Conservation (phyloP, 2,888 invertebrate genomes). For the Acronicta psi region DNA sequence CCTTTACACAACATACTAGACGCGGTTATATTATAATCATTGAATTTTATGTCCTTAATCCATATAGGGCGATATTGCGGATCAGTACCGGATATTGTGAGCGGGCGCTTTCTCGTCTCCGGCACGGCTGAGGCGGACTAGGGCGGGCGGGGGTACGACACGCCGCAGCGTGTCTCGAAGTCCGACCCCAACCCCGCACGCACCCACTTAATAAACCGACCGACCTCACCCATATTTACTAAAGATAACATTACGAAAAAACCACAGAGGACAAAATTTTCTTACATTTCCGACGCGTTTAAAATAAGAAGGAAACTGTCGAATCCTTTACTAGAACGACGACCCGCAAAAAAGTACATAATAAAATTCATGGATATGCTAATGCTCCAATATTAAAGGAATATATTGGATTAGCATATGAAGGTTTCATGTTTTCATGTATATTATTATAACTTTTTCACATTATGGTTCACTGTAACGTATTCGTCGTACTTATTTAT, state of each 20-base stretch:
- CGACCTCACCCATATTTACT: slow-evolving; percentile 62
- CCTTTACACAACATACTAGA: slow-evolving; percentile 10
- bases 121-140: slow-evolving; percentile 29
- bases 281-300: slow-evolving; percentile 50
- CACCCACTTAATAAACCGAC: slow-evolving; percentile 64
- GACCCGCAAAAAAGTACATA: slow-evolving; percentile 36
- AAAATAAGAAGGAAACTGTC: slow-evolving; percentile 39
- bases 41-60: slow-evolving; percentile 74
- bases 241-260: slow-evolving; percentile 64
- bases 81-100: slow-evolving; percentile 74
- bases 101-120: slow-evolving; percentile 61
- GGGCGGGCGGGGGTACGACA: slow-evolving; percentile 26
- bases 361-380: slow-evolving; percentile 56
- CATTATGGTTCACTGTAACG: no score
- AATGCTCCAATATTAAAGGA: slow-evolving; percentile 47
- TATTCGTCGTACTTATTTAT: no score
- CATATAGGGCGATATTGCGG: slow-evolving; percentile 70
- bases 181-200: slow-evolving; percentile 64
- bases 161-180: slow-evolving; percentile 44
- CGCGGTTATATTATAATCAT: slow-evolving; percentile 63
- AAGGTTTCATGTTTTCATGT: neutral
- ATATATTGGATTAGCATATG: slow-evolving; percentile 34
- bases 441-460: no score
- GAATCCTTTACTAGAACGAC: slow-evolving; percentile 24
- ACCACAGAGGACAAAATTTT: slow-evolving; percentile 46